phyloP scores from a whole-genome alignment of 2,113 vertebrate species.

The Penelope pileata region DNA sequence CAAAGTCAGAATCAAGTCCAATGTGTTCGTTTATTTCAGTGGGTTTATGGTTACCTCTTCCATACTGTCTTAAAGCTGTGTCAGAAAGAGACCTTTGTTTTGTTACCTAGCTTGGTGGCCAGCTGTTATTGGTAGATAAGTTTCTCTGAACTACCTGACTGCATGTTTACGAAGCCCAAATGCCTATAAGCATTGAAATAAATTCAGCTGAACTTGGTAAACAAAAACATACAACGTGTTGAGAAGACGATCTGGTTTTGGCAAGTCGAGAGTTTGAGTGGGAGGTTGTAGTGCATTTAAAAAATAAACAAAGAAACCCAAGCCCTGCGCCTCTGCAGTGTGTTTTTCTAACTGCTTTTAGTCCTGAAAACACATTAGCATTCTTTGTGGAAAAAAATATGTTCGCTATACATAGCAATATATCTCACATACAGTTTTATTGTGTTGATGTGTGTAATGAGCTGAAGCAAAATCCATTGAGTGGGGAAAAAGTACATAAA shows the following conservation, averaged over 20 bases:
- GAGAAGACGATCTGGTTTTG: neutral
- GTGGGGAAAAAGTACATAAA: neutral
- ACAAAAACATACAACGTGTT: neutral
- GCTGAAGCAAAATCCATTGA: neutral
- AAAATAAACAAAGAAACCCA: neutral
- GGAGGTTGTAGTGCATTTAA: neutral
- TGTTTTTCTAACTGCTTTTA: neutral
- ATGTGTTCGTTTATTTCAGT: fast-evolving
- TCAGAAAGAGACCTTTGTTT: neutral
- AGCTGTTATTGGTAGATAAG: neutral
- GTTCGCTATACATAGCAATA: neutral
- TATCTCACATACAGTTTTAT: neutral
- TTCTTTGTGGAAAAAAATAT: neutral
- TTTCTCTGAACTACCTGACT: neutral
- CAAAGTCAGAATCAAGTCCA: neutral
- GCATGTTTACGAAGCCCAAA: neutral
- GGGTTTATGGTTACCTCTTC: neutral
- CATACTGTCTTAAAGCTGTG: neutral
- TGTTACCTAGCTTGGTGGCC: neutral
- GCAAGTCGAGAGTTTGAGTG: neutral
- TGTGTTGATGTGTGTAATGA: constrained; percentile 6
- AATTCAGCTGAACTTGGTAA: neutral
- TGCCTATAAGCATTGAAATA: neutral
- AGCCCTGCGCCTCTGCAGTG: neutral
- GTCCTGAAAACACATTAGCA: neutral